These are phyloP conservation scores for Eustalomyia histrio DNA, from an alignment of 2,888 invertebrate species.

Conservation along the genomic window DNA sequence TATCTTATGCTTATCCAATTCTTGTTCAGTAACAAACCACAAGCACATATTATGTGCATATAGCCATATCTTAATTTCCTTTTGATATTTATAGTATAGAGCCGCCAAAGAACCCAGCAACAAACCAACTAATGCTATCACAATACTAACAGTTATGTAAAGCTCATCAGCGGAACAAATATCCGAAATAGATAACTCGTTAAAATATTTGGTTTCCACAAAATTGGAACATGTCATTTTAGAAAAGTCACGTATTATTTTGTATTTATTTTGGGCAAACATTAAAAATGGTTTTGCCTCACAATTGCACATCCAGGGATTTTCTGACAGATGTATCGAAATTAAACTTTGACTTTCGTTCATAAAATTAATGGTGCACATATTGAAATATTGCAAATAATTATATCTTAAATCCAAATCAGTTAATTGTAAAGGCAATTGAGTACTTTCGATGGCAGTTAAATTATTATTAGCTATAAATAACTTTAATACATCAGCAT, in stretches of 20 bases:
- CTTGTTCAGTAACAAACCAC: slow-evolving; percentile 85
- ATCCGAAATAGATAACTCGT: slow-evolving; percentile 73
- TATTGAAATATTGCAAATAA: slow-evolving; percentile 80
- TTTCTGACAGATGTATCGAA: slow-evolving; percentile 82
- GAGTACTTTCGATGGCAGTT: slow-evolving; percentile 74
- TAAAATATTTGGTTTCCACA: slow-evolving; percentile 53
- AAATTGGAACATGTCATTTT: slow-evolving; percentile 73
- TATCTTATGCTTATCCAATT: slow-evolving; percentile 83
- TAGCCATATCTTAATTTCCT: slow-evolving; percentile 85
- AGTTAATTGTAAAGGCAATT: slow-evolving; percentile 79
- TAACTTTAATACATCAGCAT: slow-evolving; percentile 80
- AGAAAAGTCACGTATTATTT: slow-evolving; percentile 73
- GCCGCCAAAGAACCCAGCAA: slow-evolving; percentile 80
- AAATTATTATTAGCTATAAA: slow-evolving; percentile 81
- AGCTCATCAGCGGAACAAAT: slow-evolving; percentile 78
- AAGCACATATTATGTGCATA: slow-evolving; percentile 83
- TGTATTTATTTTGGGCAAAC: slow-evolving; percentile 80
- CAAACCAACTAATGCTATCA: slow-evolving; percentile 80
- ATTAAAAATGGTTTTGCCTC: slow-evolving; percentile 82
- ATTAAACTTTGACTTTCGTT: slow-evolving; percentile 79
- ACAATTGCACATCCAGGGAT: slow-evolving; percentile 87
- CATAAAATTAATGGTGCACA: slow-evolving; percentile 77
- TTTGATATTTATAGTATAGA: slow-evolving; percentile 82
- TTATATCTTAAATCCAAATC: slow-evolving; percentile 83
- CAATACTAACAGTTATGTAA: slow-evolving; percentile 77